phyloP scores from a whole-genome alignment of 30 jellyfish, hydroid and myxozoan species.

The Turritopsis dohrnii region DNA sequence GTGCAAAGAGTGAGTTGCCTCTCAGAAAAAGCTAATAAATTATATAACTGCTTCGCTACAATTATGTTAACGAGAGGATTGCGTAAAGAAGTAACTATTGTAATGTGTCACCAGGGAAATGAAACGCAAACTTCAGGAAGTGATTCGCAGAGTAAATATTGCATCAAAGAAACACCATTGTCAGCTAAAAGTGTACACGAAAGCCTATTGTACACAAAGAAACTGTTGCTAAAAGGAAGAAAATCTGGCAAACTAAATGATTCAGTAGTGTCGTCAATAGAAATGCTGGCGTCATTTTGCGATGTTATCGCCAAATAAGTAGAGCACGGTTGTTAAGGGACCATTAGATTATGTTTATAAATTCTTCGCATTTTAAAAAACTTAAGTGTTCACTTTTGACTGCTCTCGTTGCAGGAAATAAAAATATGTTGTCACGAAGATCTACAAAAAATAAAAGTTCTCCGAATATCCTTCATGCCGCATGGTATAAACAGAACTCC shows the following conservation, averaged over 20 bases:
- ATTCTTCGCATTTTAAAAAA: not conserved
- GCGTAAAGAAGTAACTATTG: not conserved
- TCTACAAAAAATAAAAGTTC: slow-evolving; percentile 8
- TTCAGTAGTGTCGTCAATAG: not conserved
- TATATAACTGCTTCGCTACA: not conserved
- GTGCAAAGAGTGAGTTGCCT: not conserved
- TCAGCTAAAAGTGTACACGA: not conserved
- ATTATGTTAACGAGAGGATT: not conserved
- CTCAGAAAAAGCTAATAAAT: not conserved
- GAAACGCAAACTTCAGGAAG: not conserved
- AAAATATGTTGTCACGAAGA: slow-evolving; percentile 1
- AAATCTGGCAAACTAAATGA: not conserved
- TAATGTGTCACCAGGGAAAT: not conserved
- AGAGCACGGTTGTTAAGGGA: not conserved
- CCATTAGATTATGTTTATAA: not conserved
- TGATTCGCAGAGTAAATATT: not conserved
- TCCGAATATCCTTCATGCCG: slow-evolving; percentile 17
- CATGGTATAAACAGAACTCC: slow-evolving; percentile 28
- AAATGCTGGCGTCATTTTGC: not conserved
- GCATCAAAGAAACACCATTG: not conserved
- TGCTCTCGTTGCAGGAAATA: not conserved
- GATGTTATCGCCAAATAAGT: not conserved
- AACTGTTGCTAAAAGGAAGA: not conserved
- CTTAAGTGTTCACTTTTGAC: not conserved
- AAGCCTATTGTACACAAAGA: not conserved